Base-by-base conservation (phyloP, 2,888 invertebrate species). In the Drosophila neoperkinsi region DNA sequence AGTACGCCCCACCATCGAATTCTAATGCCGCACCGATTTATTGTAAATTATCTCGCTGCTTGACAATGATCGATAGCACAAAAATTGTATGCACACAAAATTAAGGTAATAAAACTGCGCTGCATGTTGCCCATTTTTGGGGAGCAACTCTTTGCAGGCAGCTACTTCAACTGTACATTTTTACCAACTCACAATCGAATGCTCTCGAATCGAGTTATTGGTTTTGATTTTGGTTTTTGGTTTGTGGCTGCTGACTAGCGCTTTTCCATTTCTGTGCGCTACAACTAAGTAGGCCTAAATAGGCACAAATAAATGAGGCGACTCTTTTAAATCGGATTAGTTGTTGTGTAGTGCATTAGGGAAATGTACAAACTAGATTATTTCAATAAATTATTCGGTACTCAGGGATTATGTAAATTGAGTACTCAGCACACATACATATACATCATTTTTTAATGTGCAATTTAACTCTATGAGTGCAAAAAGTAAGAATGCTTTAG, bases 1-100 rank as follows among this genome's bases (percentile, higher is more conserved):
- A 50, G 62, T 3, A 67, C 82, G 67, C 62, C 77, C 11, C 30
- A 59, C 76, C 33, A 36, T 43, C 60, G 63, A 61, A 84, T 88
- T 88, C 90, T 88, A 73, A 88, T 71, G 69, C 66, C 51, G 78
- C 70, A 71, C 89, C 80, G 80, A 87, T 90, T 87, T 87, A 88
- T 88, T 84, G 87, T 74, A 84, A 80, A 90, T 90, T 87, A 87
- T 86, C 87, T 80, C 38, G 51, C 74, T 51, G 75, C 71, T 72
- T 78, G 87, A 90, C 87, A 90, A 86, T 88, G 87, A 87, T 87
- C 89, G 89, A 90, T 87, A 87, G 77, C 71, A 68, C 28, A 65
- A 82, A 83, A 83, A 79, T 86, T 90, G 82, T 82, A 90, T 88
- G 62, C 74, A 70, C 73, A 56, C 68, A 59, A 76, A 69, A 61